Percentiles rank a stretch among this genome's conserved stretches.
Evolutionary conservation across 2,113 vertebrate genomes (phyloP).

Genomic region (Parus major): DNA sequence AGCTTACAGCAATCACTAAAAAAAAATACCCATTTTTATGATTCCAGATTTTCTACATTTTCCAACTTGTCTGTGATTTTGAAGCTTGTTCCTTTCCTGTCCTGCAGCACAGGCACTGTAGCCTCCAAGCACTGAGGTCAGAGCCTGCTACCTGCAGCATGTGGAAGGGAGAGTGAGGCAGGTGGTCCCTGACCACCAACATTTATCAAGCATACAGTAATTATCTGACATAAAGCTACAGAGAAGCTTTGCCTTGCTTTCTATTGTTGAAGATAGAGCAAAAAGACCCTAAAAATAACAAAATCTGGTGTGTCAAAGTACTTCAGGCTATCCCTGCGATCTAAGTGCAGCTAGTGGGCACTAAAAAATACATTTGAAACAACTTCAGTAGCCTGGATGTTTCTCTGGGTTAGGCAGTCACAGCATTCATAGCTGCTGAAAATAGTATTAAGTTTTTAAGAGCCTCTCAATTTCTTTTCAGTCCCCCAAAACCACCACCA

Average conservation of each 20-base stretch:
- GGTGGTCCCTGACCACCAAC: background rate
- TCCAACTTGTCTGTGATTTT: background rate
- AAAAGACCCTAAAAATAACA: background rate
- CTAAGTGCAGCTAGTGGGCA: background rate
- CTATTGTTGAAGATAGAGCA: background rate
- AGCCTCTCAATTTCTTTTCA: background rate
- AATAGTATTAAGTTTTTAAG: background rate
- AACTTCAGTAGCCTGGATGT: background rate
- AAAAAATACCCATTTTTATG: background rate
- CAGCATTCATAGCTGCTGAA: background rate
- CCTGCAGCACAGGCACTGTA: background rate
- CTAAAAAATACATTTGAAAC: background rate
- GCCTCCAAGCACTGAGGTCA: background rate
- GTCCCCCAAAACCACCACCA: background rate
- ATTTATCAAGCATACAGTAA: background rate
- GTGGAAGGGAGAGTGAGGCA: background rate
- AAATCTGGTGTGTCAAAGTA: background rate
- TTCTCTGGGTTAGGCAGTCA: background rate
- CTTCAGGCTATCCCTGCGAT: background rate
- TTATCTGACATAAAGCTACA: background rate
- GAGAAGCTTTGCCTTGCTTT: background rate
- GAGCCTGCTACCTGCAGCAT: background rate
- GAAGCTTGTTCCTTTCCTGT: background rate
- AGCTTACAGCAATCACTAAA: background rate
- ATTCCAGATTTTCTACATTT: background rate